Percentiles rank a stretch among this genome's conserved stretches.
These are phyloP conservation scores for Tetragnatha montana DNA, from an alignment of 2,888 invertebrate species.

Conservation along the genomic window DNA sequence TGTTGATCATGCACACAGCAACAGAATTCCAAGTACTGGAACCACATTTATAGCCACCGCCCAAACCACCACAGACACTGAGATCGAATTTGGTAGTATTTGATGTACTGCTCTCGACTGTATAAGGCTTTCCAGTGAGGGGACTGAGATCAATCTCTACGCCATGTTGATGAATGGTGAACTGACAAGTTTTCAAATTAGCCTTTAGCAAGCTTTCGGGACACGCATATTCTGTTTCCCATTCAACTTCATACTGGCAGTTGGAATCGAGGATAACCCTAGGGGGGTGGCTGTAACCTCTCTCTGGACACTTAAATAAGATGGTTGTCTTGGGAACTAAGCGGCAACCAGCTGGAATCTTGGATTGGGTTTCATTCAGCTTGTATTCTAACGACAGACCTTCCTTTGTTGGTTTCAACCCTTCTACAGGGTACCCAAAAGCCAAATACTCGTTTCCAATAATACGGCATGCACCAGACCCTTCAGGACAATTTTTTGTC, in stretches of 20 bases:
- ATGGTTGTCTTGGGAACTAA: conserved; percentile 60
- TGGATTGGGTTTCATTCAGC: neutral
- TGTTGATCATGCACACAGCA: conserved; percentile 62
- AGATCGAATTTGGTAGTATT: conserved; percentile 52
- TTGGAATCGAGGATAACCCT: conserved; percentile 64
- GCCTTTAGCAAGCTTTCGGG: conserved; percentile 73
- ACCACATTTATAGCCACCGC: conserved; percentile 21
- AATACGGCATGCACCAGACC: conserved; percentile 67
- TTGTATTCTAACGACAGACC: conserved; percentile 61
- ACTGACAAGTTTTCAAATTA: conserved; percentile 73
- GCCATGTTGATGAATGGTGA: conserved; percentile 74
- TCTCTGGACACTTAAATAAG: conserved; percentile 68
- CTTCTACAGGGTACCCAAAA: conserved; percentile 54
- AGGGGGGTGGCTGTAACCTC: conserved; percentile 63
- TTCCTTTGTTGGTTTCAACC: conserved; percentile 34
- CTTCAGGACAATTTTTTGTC: conserved; percentile 51
- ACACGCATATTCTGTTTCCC: conserved; percentile 76
- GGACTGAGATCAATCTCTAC: conserved; percentile 74
- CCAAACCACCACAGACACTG: conserved; percentile 69
- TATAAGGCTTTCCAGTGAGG: conserved; percentile 32
- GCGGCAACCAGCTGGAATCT: conserved; percentile 40
- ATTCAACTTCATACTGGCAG: conserved; percentile 75
- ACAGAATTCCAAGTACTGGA: conserved; percentile 53
- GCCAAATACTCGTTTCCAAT: conserved; percentile 58
- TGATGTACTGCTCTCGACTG: conserved; percentile 15